These are phyloP conservation scores for Arvicanthis niloticus DNA, from an alignment of 2,113 vertebrate species.

Conservation along the genomic window DNA sequence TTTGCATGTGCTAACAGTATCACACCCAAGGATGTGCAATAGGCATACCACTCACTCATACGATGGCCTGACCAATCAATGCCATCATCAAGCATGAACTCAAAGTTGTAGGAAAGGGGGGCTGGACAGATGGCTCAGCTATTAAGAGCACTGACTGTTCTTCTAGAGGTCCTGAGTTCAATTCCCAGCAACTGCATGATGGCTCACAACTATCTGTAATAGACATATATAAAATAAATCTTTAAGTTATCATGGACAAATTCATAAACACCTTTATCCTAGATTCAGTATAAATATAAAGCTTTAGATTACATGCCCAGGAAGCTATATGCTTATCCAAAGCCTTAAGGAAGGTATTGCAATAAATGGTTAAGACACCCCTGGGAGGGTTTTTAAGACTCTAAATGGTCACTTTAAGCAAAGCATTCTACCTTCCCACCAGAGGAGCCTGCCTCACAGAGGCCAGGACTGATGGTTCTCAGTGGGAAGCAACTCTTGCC, in stretches of 20 bases:
- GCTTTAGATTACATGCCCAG: conserved; percentile 81
- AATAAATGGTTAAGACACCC: conserved; percentile 76
- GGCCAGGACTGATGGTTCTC: background rate
- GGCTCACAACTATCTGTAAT: too few species aligned
- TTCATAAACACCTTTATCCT: background rate
- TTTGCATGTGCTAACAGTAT: background rate
- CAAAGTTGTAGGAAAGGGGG: background rate
- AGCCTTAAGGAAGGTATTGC: conserved; percentile 74
- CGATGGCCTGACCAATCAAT: background rate
- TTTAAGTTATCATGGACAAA: background rate
- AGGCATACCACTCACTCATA: background rate
- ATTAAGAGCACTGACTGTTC: too few species aligned
- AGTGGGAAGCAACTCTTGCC: background rate
- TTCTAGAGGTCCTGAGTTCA: too few species aligned
- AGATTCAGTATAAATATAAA: conserved; percentile 65
- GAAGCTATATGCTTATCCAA: conserved; percentile 85
- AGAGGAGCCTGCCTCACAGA: background rate
- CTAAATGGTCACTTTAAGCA: conserved; percentile 57
- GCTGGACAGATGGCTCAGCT: too few species aligned
- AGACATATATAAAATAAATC: too few species aligned
- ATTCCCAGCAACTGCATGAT: too few species aligned
- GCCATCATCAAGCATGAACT: background rate
- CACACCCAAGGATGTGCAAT: background rate
- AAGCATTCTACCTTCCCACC: background rate
- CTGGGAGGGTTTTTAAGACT: conserved; percentile 73